Conservation (phyloP, 2,888 invertebrate species). For the Lepidochrysops patricia region DNA sequence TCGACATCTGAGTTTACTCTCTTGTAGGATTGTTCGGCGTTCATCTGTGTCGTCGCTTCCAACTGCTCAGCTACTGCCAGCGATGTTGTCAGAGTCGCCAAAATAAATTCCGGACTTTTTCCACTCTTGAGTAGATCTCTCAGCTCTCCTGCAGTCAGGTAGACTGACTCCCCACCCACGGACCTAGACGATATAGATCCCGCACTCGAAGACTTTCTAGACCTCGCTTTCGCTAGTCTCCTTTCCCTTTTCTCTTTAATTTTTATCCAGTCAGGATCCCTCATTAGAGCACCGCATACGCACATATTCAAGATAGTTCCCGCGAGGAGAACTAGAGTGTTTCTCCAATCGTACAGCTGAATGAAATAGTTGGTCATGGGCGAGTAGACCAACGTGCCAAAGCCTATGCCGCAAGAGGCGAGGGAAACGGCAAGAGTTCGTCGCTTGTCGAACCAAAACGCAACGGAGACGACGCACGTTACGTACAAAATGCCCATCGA, state of each 20-base stretch:
- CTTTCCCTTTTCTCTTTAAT: slow-evolving; percentile 75
- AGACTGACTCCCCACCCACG: slow-evolving; percentile 62
- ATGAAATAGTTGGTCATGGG: slow-evolving; percentile 86
- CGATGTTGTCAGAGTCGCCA: slow-evolving; percentile 75
- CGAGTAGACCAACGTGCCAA: slow-evolving; percentile 91
- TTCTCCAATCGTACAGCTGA: slow-evolving; percentile 85
- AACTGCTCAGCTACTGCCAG: slow-evolving; percentile 65
- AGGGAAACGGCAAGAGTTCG: slow-evolving; percentile 89
- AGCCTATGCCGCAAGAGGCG: slow-evolving; percentile 90
- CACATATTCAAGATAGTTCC: slow-evolving; percentile 90
- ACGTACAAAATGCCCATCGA: slow-evolving; percentile 90
- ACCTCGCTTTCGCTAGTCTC: slow-evolving; percentile 47
- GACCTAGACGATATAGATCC: slow-evolving; percentile 68
- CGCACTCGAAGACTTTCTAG: slow-evolving; percentile 61
- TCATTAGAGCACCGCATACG: slow-evolving; percentile 89
- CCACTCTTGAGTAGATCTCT: slow-evolving; percentile 80
- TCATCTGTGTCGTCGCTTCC: slow-evolving; percentile 59
- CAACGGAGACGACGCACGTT: slow-evolving; percentile 91
- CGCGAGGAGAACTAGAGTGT: slow-evolving; percentile 82
- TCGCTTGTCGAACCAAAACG: slow-evolving; percentile 93
- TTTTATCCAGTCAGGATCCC: slow-evolving; percentile 88
- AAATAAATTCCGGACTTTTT: slow-evolving; percentile 77
- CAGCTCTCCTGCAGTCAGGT: slow-evolving; percentile 77
- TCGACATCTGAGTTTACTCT: slow-evolving; percentile 80
- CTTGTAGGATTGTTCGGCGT: slow-evolving; percentile 48